Evolutionary conservation across 2,888 invertebrate species (phyloP).

Genomic region (Synergus laeviventris): DNA sequence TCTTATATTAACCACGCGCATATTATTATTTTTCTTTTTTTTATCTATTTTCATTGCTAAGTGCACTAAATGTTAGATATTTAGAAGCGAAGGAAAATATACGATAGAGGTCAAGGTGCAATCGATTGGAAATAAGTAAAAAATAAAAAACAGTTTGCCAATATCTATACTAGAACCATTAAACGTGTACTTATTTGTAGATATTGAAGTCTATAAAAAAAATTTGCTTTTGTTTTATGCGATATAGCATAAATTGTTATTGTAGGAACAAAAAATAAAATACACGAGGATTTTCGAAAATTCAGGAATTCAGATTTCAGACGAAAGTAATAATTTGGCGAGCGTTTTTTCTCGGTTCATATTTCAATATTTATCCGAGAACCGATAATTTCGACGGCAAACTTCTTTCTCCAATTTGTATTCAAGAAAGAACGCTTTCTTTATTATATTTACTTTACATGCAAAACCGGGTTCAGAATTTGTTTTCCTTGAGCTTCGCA

Average conservation of each 20-base stretch:
- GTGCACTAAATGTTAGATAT: not conserved
- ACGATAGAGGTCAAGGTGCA: not conserved
- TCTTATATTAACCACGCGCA: not conserved
- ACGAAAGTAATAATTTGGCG: not conserved
- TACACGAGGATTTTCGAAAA: not conserved
- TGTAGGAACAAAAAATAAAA: not conserved
- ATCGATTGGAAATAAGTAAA: not conserved
- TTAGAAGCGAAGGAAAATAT: not conserved
- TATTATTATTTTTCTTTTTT: not conserved
- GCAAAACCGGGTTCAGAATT: not conserved
- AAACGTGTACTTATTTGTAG: not conserved
- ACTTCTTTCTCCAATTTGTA: not conserved
- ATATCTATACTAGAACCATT: not conserved
- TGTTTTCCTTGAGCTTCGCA: not conserved
- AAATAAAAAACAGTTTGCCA: not conserved
- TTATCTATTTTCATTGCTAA: not conserved
- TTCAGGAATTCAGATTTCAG: not conserved
- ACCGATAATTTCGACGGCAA: constrained; percentile 21
- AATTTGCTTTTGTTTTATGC: not conserved
- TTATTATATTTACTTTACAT: constrained; percentile 16
- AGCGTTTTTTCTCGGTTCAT: not conserved
- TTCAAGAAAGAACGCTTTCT: not conserved
- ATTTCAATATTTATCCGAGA: constrained; percentile 8
- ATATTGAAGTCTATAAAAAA: not conserved
- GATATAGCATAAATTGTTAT: not conserved